These are phyloP conservation scores for Bos indicus DNA, from an alignment of 2,113 vertebrate species.

Conservation along the genomic window DNA sequence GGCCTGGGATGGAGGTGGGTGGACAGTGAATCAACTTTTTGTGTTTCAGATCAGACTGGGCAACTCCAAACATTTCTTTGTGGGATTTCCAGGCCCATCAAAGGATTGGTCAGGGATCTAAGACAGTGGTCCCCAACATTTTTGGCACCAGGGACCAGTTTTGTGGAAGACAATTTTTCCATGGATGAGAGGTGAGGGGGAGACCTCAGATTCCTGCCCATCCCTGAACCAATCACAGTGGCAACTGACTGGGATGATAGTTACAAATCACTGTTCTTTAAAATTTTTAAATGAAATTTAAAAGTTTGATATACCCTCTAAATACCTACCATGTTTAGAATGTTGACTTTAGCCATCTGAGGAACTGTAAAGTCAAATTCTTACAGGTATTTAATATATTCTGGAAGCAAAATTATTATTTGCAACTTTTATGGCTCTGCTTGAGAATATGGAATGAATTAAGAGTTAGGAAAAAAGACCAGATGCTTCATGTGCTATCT, in stretches of 20 bases:
- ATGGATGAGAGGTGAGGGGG: not conserved
- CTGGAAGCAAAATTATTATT: not conserved
- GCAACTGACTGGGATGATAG: not conserved
- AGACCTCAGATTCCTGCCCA: not conserved
- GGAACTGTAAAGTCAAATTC: not conserved
- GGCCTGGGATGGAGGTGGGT: not conserved
- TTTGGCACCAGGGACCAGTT: not conserved
- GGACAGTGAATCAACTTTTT: not conserved
- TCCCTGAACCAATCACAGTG: not conserved
- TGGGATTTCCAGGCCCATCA: not conserved
- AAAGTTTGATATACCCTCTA: not conserved
- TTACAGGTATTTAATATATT: not conserved
- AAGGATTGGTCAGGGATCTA: not conserved
- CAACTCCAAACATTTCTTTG: not conserved
- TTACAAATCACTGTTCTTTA: not conserved
- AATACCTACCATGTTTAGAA: not conserved
- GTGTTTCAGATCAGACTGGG: not conserved
- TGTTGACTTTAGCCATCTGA: not conserved
- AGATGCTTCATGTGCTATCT: not conserved
- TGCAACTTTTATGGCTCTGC: not conserved
- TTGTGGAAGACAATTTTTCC: not conserved
- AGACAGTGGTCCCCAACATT: not conserved
- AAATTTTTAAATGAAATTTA: not conserved
- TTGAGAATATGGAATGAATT: not conserved
- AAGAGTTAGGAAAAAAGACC: not conserved